Evolutionary conservation across 35 echinoderm and acorn worm species (phyloP).

Genomic region (Diadema setosum): DNA sequence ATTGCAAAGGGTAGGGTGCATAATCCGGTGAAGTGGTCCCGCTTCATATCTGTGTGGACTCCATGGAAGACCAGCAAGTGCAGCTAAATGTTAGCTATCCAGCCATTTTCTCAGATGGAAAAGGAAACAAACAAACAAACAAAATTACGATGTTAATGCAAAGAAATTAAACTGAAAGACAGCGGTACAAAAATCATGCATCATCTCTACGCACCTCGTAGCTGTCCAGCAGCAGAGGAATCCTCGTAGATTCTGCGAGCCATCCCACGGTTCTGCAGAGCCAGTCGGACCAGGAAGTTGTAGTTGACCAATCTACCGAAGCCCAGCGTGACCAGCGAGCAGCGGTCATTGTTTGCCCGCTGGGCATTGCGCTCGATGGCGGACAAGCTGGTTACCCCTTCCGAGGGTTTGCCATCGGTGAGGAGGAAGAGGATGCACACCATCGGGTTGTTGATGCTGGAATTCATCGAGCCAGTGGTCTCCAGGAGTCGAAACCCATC

Average conservation of each 20-base stretch:
- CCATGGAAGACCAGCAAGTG: too few relatives aligned
- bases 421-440: constrained; percentile 91
- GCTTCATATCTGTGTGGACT: too few relatives aligned
- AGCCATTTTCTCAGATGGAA: too few relatives aligned
- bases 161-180: too few relatives aligned
- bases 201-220: constrained; percentile 43
- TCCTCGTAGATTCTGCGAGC: constrained; percentile 84
- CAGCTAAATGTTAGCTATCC: too few relatives aligned
- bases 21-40: too few relatives aligned
- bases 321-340: constrained; percentile 81
- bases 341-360: constrained; percentile 51
- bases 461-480: constrained; percentile 52
- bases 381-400: constrained; percentile 52
- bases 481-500: constrained; percentile 67
- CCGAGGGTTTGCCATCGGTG: constrained; percentile 81
- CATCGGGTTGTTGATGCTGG: constrained; percentile 24
- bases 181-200: too few relatives aligned
- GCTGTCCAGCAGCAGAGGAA: constrained; percentile 50
- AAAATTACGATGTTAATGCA: too few relatives aligned
- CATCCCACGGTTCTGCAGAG: constrained; percentile 86
- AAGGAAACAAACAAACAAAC: too few relatives aligned
- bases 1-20: too few relatives aligned
- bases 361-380: constrained; percentile 68
- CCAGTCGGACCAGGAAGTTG: constrained; percentile 77
- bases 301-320: constrained; percentile 79